Conservation (phyloP, 2,888 invertebrate species). For the Bugulina stolonifera region DNA sequence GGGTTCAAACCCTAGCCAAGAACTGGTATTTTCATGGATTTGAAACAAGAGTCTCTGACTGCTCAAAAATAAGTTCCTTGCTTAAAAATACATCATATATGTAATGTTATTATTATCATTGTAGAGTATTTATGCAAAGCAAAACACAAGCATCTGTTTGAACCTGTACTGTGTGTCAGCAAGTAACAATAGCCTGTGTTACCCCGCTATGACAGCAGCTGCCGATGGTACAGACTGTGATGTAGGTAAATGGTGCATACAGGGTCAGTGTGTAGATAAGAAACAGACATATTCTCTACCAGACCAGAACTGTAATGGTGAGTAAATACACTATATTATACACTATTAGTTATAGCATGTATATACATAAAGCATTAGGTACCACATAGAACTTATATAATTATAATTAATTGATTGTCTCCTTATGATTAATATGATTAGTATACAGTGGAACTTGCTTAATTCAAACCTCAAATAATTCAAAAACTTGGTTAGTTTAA, state of each 20-base stretch:
- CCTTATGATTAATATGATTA: no score
- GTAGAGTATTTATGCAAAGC: not conserved
- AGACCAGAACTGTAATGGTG: not conserved
- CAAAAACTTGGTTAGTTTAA: no score
- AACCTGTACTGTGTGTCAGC: slow-evolving; percentile 1
- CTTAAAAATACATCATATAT: not conserved
- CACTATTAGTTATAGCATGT: not conserved
- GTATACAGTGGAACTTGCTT: no score
- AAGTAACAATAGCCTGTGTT: not conserved
- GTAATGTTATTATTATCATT: not conserved
- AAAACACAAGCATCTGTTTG: not conserved
- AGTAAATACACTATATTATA: not conserved
- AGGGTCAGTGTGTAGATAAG: slow-evolving; percentile 15
- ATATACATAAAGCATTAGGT: not conserved
- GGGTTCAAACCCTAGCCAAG: no score
- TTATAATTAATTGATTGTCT: no score
- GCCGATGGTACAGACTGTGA: slow-evolving; percentile 17
- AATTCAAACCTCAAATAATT: no score
- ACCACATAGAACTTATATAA: no score
- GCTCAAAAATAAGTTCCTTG: no score
- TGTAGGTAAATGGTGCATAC: not conserved
- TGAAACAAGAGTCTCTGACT: no score
- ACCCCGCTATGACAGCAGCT: not conserved
- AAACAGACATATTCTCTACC: not conserved
- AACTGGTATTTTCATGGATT: no score